Base-by-base conservation (phyloP, 2,797 vertebrate species). In the Oreortyx pictus region DNA sequence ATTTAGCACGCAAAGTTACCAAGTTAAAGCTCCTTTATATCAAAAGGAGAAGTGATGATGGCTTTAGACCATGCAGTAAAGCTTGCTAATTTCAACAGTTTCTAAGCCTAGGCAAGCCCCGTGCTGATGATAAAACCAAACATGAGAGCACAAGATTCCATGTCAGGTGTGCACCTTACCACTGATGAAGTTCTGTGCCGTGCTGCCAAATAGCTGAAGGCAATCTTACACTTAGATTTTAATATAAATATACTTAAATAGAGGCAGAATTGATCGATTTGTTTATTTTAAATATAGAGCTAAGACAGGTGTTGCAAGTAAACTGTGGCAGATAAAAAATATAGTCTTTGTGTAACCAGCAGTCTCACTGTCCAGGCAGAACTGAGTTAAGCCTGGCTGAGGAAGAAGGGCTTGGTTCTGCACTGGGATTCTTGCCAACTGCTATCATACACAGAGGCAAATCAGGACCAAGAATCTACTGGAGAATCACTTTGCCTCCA, bases 341-440 rank as follows among this genome's bases (percentile, higher is more conserved):
- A 8, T 0, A 33, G 62, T 18, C 67, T 61, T 79, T 64, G 65
- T 64, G 47, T 43, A 81, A 19, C 33, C 0, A 0, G 25, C 25
- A 81, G 25, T 33, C n/a, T 70, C 1, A 0, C 43, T 66, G 29
- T 33, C 44, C 37, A 41, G 44, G 64, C 8, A 82, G 24, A 39
- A 92, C 2, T 67, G 50, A 73, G 71, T 37, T 41, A 86, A 90
- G 14, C 18, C 52, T 70, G 67, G 19, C 1, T 27, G 3, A 12
- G 27, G 22, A 3, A 80, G 16, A 56, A 57, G 29, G n/a, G 41
- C 33, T 47, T 1, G 0, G 25, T 56, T 88, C 39, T 79, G 6
- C 50, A 24, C 43, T n/a, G 41, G 20, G 49, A 83, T 43, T 92
- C n/a, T 18, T 76, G 62, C 66, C 70, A 73, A 86, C 86, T 86